Evolutionary conservation across 1,140 invertebrate genomes (phyloP).

Genomic region (Drosophila dunni): DNA sequence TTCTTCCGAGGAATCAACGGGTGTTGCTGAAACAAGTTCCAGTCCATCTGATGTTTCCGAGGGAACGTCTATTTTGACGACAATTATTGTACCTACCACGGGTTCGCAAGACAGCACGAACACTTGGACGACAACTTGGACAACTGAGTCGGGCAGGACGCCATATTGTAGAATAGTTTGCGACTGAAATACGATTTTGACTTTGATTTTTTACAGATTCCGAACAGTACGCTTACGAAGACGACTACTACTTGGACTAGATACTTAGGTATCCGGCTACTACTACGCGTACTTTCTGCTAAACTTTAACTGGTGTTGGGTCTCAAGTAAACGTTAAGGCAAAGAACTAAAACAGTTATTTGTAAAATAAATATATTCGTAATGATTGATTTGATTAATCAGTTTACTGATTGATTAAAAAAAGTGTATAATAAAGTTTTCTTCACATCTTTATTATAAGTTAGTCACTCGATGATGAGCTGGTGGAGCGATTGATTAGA

Average conservation of each 20-base stretch:
- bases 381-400: too few species aligned
- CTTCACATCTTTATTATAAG: too few species aligned
- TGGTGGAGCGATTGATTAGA: too few species aligned
- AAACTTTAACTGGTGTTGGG: constrained; percentile 7
- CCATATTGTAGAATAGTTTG: constrained; percentile 26
- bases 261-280: background rate
- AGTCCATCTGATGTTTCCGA: background rate
- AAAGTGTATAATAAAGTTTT: too few species aligned
- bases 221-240: background rate
- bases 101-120: background rate
- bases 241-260: background rate
- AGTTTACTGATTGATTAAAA: too few species aligned
- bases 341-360: background rate
- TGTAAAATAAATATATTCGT: too few species aligned
- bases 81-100: constrained; percentile 12
- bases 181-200: constrained; percentile 12
- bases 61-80: constrained; percentile 4
- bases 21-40: background rate
- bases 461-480: too few species aligned
- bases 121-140: constrained; percentile 3
- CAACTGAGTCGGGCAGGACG: constrained; percentile 3
- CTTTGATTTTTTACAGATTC: constrained; percentile 22
- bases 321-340: background rate
- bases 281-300: background rate
- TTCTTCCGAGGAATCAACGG: background rate